A percentile compares a stretch with the other conserved stretches of the same genome.
Conservation (phyloP, 2,888 invertebrate genomes). For the Andrena dorsata region DNA sequence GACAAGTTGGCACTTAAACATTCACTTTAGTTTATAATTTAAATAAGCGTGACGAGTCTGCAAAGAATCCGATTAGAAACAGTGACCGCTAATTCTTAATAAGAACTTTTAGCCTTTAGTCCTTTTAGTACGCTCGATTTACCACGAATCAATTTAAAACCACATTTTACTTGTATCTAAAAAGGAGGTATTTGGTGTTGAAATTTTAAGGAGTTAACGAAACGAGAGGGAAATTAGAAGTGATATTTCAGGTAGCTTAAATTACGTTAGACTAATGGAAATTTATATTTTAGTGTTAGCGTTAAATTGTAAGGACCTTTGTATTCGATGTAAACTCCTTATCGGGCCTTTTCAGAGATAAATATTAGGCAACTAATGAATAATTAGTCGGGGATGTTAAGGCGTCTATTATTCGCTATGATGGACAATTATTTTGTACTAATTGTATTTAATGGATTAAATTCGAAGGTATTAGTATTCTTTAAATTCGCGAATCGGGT, state of each 20-base stretch:
- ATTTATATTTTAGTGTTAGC: conserved; percentile 32
- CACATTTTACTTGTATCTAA: conserved; percentile 10
- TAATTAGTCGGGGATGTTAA: neutral
- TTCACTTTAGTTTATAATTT: conserved; percentile 33
- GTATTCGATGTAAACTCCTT: conserved; percentile 23
- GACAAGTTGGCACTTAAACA: conserved; percentile 34
- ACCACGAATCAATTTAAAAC: conserved; percentile 13
- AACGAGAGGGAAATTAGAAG: conserved; percentile 9
- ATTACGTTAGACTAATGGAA: conserved; percentile 36
- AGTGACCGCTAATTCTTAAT: neutral
- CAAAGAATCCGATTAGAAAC: conserved; percentile 3
- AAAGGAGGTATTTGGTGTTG: conserved; percentile 24
- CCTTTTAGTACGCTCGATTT: conserved; percentile 10
- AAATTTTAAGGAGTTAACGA: conserved; percentile 18
- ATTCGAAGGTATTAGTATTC: neutral
- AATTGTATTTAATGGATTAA: conserved; percentile 21
- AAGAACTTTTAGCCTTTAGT: conserved; percentile 17
- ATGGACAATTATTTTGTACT: conserved; percentile 18
- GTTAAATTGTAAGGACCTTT: conserved; percentile 22
- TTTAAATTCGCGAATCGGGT: conserved; percentile 12
- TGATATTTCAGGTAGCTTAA: conserved; percentile 31
- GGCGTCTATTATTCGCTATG: neutral
- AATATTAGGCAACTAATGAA: conserved; percentile 2
- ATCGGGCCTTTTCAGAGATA: conserved; percentile 14
- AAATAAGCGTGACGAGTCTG: neutral